phyloP scores from a whole-genome alignment of 2,797 vertebrate species.

The Muscicapa striata region DNA sequence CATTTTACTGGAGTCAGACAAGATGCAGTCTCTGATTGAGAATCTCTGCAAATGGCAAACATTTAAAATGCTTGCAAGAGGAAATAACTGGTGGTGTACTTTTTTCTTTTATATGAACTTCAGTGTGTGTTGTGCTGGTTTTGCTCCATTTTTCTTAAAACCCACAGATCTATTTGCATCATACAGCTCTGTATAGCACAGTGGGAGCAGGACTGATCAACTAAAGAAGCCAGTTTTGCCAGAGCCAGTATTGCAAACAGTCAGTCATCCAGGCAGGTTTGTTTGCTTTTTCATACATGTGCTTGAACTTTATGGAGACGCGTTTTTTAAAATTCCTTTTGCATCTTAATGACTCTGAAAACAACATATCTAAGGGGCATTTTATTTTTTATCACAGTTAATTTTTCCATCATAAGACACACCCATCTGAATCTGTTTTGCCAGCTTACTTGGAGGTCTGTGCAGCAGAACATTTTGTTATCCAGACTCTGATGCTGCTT shows the following conservation, averaged over 20 bases:
- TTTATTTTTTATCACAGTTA: not conserved
- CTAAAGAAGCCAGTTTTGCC: not conserved
- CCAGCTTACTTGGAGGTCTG: not conserved
- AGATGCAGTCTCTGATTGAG: not conserved
- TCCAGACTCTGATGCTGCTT: not conserved
- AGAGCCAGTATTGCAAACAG: not conserved
- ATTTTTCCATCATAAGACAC: not conserved
- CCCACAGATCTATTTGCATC: not conserved
- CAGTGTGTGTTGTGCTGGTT: not conserved
- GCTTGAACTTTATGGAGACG: not conserved
- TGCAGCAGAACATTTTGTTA: not conserved
- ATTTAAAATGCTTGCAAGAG: not conserved
- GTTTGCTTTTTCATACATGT: not conserved
- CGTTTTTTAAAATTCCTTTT: not conserved
- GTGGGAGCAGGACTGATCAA: not conserved
- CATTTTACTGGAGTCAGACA: slow-evolving; percentile 7
- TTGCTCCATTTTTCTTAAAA: not conserved
- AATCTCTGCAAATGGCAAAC: not conserved
- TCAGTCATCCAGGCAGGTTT: not conserved
- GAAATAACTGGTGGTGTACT: not conserved
- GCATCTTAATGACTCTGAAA: not conserved
- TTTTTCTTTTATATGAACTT: not conserved
- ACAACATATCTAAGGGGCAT: not conserved
- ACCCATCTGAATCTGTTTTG: not conserved
- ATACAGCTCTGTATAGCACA: not conserved